phyloP scores from a whole-genome alignment of 2,113 vertebrate genomes.

The Holacanthus passer region DNA sequence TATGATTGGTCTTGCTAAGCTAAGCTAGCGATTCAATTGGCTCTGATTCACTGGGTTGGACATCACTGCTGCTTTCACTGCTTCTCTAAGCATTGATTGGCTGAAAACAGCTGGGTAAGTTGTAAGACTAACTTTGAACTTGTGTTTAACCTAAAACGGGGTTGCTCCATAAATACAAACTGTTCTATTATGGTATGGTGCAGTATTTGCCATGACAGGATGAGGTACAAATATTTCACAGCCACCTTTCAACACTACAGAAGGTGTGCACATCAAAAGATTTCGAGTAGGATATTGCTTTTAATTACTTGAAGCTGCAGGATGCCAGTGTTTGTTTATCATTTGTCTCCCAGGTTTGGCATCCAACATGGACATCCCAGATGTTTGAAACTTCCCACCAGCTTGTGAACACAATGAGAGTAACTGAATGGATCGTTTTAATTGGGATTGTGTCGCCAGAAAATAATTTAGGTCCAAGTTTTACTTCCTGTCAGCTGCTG shows the following conservation, averaged over 20 bases:
- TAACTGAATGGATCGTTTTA: constrained; percentile 42
- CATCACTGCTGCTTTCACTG: too few species aligned
- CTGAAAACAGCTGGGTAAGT: neutral
- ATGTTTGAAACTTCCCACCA: constrained; percentile 61
- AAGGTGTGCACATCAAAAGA: neutral
- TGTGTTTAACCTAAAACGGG: neutral
- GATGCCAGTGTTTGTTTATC: constrained; percentile 47
- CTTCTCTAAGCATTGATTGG: too few species aligned
- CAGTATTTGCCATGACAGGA: neutral
- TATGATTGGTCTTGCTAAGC: neutral
- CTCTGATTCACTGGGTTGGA: too few species aligned
- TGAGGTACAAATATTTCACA: neutral
- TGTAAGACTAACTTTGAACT: neutral
- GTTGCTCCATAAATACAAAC: neutral
- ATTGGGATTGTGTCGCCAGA: constrained; percentile 42
- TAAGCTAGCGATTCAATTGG: neutral
- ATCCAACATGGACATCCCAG: constrained; percentile 45
- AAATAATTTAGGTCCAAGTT: constrained; percentile 42
- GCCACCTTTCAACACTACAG: neutral
- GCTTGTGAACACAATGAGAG: constrained; percentile 47
- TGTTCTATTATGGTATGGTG: neutral
- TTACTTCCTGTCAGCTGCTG: constrained; percentile 45
- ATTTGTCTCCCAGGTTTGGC: constrained; percentile 54
- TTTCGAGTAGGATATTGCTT: neutral
- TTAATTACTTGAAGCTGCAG: constrained; percentile 13